Base-by-base conservation (phyloP, 37 sponge, comb jelly and placozoan species). In the Eunapius fragilis region DNA sequence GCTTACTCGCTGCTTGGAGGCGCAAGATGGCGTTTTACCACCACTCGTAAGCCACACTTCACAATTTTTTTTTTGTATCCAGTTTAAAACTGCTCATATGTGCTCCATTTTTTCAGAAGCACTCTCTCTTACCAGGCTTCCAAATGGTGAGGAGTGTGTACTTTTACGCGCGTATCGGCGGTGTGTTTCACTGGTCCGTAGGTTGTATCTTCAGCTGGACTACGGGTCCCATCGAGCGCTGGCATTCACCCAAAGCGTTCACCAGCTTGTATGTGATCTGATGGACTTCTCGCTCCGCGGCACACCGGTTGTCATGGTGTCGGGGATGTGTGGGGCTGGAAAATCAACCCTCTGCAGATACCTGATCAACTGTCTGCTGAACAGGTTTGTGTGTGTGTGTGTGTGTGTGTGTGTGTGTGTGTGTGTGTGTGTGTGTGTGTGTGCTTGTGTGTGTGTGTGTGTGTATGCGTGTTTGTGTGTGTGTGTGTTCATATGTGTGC, bases 271-370 rank as follows among this genome's bases (percentile, higher is more conserved):
- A 19, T 2, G 58, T 11, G 58, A 58, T 17, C 1, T 58, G 19
- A 11, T 11, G 58, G 58, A 12, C 19, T 58, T 58, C 58, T 58
- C 58, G 19, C 58, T 1, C 58, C 58, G 14, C 6, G 13, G 67
- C 86, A 90, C 78, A 49, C 72, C 81, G 25, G 67, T 84, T 37
- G 78, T 94, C 23, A 17, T 94, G 71, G 75, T 94, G 36, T 82
- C 86, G 70, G 94, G 94, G 2, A 26, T 31, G 36, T 47, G 19
- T 24, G 85, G 78, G 25, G 25, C 85, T 17, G 94, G 94, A 9
- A 94, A 94, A 31, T 89, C 91, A 19, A 94, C 94, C 27, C 67
- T 90, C 0, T 68, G 79, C 72, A 72, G 91, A 26, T 94, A 76
- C 38, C 74, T 90, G 1, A 67, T 88, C 67, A 94, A 94, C 71